phyloP scores from a whole-genome alignment of 1,140 invertebrate genomes.

The Zophobas atratus region DNA sequence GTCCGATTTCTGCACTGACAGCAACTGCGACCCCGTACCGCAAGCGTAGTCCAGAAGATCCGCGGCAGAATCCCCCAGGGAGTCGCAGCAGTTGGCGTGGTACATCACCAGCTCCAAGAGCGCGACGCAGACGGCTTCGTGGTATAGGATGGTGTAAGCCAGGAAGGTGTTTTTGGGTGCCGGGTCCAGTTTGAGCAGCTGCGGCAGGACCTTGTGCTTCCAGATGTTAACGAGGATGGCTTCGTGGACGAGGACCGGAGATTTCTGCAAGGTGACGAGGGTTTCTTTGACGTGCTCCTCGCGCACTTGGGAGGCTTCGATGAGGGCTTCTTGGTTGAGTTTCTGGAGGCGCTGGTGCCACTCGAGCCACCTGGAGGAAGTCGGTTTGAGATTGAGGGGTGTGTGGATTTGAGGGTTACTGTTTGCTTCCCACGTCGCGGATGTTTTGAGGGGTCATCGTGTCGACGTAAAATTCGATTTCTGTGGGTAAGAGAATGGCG shows the following conservation, averaged over 20 bases:
- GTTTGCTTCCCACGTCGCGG: constrained; percentile 69
- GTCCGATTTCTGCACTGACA: constrained; percentile 64
- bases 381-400: constrained; percentile 7
- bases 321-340: constrained; percentile 83
- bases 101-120: constrained; percentile 83
- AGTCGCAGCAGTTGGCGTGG: constrained; percentile 80
- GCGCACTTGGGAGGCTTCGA: constrained; percentile 77
- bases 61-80: constrained; percentile 77
- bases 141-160: constrained; percentile 74
- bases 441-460: constrained; percentile 68
- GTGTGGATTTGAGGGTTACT: constrained; percentile 61
- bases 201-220: constrained; percentile 82
- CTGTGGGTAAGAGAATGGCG: constrained; percentile 69
- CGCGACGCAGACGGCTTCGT: constrained; percentile 72
- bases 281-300: constrained; percentile 84
- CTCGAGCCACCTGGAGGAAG: constrained; percentile 78
- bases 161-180: constrained; percentile 80
- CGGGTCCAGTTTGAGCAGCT: constrained; percentile 77
- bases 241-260: constrained; percentile 81
- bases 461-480: constrained; percentile 71
- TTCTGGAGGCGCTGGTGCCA: constrained; percentile 83
- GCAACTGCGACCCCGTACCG: constrained; percentile 66
- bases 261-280: constrained; percentile 76
- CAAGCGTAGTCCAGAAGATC: constrained; percentile 83
- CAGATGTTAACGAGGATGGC: constrained; percentile 83